These are phyloP conservation scores for Mionectes olivaceus DNA, from an alignment of 2,797 vertebrate genomes.

Conservation along the genomic window DNA sequence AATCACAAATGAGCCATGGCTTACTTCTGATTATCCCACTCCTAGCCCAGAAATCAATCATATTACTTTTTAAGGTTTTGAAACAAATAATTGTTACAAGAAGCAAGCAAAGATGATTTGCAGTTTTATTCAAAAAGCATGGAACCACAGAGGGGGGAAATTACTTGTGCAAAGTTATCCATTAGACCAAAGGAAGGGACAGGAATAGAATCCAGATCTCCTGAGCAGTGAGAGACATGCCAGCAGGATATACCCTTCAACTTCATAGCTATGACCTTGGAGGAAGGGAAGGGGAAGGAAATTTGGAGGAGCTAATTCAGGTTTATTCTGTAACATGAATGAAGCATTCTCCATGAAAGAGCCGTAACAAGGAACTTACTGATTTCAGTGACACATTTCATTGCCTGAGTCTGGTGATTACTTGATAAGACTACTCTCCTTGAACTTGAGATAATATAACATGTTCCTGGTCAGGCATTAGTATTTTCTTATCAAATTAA, in stretches of 20 bases:
- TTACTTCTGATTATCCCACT: not conserved
- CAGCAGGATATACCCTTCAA: conserved; percentile 12
- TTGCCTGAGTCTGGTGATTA: not conserved
- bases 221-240: conserved; percentile 13
- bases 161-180: not conserved
- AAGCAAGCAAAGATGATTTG: not conserved
- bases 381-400: not conserved
- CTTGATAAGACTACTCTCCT: not conserved
- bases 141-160: not conserved
- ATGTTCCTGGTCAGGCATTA: not conserved
- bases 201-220: conserved; percentile 45
- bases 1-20: not conserved
- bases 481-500: conserved; percentile 34
- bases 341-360: not conserved
- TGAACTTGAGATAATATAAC: not conserved
- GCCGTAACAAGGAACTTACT: not conserved
- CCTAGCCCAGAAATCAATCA: not conserved
- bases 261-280: conserved; percentile 6
- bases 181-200: not conserved
- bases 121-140: not conserved
- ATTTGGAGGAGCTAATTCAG: not conserved
- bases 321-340: not conserved
- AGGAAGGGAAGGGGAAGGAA: conserved; percentile 11
- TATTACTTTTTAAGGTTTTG: not conserved
- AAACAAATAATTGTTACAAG: not conserved